phyloP scores from a whole-genome alignment of 2,888 invertebrate genomes.

The Ophion ellenae region DNA sequence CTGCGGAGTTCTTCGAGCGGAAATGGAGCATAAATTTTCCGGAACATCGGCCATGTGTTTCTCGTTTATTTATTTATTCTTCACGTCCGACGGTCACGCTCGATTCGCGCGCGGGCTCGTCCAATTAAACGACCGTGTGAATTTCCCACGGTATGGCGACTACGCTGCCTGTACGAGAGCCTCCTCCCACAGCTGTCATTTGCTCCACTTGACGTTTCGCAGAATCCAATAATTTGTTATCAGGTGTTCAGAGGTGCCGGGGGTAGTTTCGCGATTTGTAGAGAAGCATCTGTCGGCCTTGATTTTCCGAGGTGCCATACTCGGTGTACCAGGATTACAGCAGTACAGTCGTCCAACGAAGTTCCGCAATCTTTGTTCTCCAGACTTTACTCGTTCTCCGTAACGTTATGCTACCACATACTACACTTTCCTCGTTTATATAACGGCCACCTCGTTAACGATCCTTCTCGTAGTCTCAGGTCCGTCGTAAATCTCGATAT shows the following conservation, averaged over 20 bases:
- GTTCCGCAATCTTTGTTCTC: constrained; percentile 64
- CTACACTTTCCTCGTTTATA: constrained; percentile 28
- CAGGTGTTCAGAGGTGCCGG: background rate
- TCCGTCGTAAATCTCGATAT: constrained; percentile 76
- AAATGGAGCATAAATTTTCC: constrained; percentile 33
- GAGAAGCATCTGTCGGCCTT: constrained; percentile 21
- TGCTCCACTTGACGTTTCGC: background rate
- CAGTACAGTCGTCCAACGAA: background rate
- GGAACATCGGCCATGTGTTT: constrained; percentile 1
- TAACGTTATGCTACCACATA: background rate
- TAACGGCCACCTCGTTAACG: constrained; percentile 62
- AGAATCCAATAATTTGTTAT: constrained; percentile 4
- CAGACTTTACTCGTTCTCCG: constrained; percentile 31
- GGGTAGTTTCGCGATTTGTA: constrained; percentile 39
- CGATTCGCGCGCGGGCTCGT: background rate
- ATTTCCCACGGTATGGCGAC: constrained; percentile 2
- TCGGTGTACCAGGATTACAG: background rate
- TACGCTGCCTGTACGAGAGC: background rate
- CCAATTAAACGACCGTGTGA: background rate
- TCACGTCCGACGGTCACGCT: constrained; percentile 8
- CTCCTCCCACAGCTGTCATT: background rate
- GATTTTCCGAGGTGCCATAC: background rate
- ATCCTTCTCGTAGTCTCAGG: constrained; percentile 57
- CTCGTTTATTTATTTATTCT: constrained; percentile 34
- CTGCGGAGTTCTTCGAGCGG: constrained; percentile 12